phyloP scores from a whole-genome alignment of 2,113 vertebrate species.

The Ibidorhyncha struthersii region DNA sequence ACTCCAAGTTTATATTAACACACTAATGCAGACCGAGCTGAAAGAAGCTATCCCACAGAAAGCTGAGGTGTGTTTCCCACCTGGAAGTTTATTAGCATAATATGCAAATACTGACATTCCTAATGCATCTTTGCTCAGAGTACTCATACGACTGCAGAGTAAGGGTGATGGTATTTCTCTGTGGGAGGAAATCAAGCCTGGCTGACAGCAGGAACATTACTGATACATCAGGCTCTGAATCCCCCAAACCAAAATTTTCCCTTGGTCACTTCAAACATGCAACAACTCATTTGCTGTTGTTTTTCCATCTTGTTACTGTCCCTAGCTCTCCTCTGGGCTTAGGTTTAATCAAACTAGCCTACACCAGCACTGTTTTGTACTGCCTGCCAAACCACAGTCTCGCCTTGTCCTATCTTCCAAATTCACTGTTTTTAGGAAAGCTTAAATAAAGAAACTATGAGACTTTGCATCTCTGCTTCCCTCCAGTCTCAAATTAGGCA shows the following conservation, averaged over 20 bases:
- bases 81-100: not conserved
- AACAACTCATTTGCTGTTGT: not conserved
- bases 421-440: not conserved
- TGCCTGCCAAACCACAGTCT: not conserved
- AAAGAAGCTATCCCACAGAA: not conserved
- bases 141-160: not conserved
- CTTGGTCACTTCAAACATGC: not conserved
- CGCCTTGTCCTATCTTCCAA: not conserved
- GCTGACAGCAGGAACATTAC: not conserved
- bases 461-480: not conserved
- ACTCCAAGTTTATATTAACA: not conserved
- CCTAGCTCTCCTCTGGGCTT: not conserved
- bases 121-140: not conserved
- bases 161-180: not conserved
- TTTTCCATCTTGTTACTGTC: not conserved
- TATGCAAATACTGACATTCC: not conserved
- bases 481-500: not conserved
- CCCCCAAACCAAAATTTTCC: not conserved
- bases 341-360: not conserved
- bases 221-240: not conserved
- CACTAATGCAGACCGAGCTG: not conserved
- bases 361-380: not conserved
- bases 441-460: not conserved
- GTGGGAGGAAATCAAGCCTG: not conserved
- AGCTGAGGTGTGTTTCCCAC: not conserved